Evolutionary conservation across 2,888 invertebrate genomes (phyloP).

Genomic region (Ethmia dodecea): DNA sequence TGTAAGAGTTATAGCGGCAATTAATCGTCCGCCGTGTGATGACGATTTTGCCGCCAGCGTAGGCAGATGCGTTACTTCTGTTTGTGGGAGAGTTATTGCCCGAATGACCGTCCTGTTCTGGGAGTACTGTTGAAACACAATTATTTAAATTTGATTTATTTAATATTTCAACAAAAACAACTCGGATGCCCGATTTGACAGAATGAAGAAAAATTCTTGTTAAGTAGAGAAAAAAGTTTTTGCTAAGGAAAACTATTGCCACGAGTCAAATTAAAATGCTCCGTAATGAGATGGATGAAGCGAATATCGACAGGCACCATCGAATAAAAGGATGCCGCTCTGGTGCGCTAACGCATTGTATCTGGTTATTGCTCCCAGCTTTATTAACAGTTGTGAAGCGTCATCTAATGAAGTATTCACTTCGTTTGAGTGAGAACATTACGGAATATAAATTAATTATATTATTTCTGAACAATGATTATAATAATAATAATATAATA

Average conservation of each 20-base stretch:
- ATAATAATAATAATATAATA: too few species aligned
- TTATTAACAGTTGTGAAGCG: constrained; percentile 54
- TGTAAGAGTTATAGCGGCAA: constrained; percentile 35
- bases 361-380: constrained; percentile 38
- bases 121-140: too few species aligned
- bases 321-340: constrained; percentile 6
- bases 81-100: constrained; percentile 7
- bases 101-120: background rate
- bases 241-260: background rate
- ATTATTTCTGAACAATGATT: too few species aligned
- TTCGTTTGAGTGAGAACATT: constrained; percentile 27
- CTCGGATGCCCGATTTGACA: too few species aligned
- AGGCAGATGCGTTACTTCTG: constrained; percentile 11
- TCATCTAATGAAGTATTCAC: constrained; percentile 74
- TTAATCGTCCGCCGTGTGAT: constrained; percentile 16
- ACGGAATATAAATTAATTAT: too few species aligned
- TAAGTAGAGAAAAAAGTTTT: too few species aligned
- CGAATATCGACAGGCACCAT: constrained; percentile 5
- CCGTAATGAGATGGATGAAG: constrained; percentile 1
- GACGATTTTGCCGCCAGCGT: constrained; percentile 18
- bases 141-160: too few species aligned
- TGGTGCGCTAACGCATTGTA: constrained; percentile 45
- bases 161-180: too few species aligned
- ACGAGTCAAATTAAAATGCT: background rate
- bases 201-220: too few species aligned